phyloP scores from a whole-genome alignment of 1,140 invertebrate genomes.

The Lepidurus apus region DNA sequence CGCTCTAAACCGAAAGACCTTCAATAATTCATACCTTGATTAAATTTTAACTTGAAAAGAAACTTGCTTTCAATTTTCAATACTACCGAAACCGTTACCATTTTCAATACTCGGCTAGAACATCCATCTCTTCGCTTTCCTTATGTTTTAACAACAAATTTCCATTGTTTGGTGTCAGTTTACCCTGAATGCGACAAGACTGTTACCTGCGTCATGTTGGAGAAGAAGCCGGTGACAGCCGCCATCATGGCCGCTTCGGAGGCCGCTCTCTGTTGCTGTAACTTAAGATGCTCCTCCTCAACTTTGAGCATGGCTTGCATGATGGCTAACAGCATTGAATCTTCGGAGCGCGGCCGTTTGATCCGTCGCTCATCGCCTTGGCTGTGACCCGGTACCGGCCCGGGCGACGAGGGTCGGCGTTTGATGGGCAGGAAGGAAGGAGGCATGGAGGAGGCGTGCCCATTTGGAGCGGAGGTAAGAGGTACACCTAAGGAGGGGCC shows the following conservation, averaged over 20 bases:
- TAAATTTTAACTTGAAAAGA: no score
- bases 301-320: constrained; percentile 33
- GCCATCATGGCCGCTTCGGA: constrained; percentile 35
- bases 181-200: not conserved
- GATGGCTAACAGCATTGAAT: constrained; percentile 15
- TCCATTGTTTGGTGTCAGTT: not conserved
- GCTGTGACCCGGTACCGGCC: not conserved
- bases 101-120: no score
- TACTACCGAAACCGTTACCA: no score
- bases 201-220: constrained; percentile 34
- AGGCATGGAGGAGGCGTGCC: not conserved
- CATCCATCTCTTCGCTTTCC: no score
- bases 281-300: constrained; percentile 34
- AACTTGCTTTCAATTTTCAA: no score
- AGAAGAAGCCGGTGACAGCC: constrained; percentile 35
- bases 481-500: constrained; percentile 2
- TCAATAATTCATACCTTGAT: no score
- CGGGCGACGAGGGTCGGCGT: not conserved
- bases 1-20: no score
- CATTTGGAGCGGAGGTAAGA: not conserved
- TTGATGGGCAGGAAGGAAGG: constrained; percentile 12
- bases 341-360: not conserved
- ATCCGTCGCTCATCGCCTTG: constrained; percentile 16
- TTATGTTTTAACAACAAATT: not conserved
- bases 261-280: constrained; percentile 34